A percentile compares a stretch with the other conserved stretches of the same genome.
Conservation (phyloP, 2,888 invertebrate species). For the Ethmia dodecea region DNA sequence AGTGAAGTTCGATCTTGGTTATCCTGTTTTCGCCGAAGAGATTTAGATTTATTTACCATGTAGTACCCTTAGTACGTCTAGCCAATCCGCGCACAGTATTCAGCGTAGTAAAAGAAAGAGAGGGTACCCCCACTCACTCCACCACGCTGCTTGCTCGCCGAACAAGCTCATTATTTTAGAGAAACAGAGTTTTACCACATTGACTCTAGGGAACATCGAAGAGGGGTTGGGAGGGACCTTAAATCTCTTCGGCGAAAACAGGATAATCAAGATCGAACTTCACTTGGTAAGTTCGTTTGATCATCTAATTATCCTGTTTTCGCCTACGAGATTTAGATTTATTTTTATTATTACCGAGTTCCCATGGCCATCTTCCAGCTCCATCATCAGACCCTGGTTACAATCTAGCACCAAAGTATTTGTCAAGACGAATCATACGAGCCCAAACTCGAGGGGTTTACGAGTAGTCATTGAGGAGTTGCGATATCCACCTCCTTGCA, state of each 20-base stretch:
- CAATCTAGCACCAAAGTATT: no score
- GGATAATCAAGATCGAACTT: not conserved
- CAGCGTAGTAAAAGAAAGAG: not conserved
- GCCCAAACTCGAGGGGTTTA: no score
- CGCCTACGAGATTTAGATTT: not conserved
- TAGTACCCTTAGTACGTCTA: not conserved
- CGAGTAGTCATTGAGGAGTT: no score
- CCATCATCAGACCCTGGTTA: no score
- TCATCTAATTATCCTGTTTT: not conserved
- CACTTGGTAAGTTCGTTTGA: not conserved
- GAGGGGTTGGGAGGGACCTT: not conserved
- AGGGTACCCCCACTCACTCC: not conserved
- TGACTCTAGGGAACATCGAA: not conserved
- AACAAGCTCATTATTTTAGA: not conserved
- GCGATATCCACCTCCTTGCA: no score
- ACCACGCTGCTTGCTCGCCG: not conserved
- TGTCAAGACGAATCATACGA: no score
- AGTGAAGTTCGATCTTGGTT: not conserved
- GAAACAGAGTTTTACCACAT: not conserved
- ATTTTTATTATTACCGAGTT: no score
- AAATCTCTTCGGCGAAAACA: not conserved
- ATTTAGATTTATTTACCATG: slow-evolving; percentile 1
- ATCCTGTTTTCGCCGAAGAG: slow-evolving; percentile 1
- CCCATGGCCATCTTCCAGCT: no score
- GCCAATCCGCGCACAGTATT: not conserved